These are phyloP conservation scores for Tinea semifulvella DNA, from an alignment of 2,888 invertebrate species.

Conservation along the genomic window DNA sequence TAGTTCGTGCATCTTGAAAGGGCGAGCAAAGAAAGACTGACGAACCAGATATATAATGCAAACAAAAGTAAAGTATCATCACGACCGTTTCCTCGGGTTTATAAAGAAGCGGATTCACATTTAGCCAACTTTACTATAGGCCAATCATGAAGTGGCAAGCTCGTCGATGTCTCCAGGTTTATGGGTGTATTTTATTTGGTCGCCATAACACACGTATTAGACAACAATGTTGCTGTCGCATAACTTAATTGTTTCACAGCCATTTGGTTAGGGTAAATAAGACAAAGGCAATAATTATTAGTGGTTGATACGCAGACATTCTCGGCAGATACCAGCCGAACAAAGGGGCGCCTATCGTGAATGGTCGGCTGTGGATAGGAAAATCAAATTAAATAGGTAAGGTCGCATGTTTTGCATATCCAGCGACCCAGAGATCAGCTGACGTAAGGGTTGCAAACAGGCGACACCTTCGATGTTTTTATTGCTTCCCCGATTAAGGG, in stretches of 20 bases:
- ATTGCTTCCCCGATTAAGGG: slow-evolving; percentile 8
- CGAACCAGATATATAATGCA: too few relatives aligned
- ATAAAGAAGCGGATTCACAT: too few relatives aligned
- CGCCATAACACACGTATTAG: too few relatives aligned
- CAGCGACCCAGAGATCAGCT: slow-evolving; percentile 7
- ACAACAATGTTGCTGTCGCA: slow-evolving; percentile 16
- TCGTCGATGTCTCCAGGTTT: too few relatives aligned
- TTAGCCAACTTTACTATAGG: too few relatives aligned
- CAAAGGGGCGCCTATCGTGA: slow-evolving; percentile 36
- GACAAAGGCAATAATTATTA: slow-evolving; percentile 40
- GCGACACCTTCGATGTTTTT: slow-evolving; percentile 11
- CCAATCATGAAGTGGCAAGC: too few relatives aligned
- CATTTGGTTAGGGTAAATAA: slow-evolving; percentile 27
- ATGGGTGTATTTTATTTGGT: too few relatives aligned
- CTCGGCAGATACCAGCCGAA: slow-evolving; percentile 29
- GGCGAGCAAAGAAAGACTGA: too few relatives aligned
- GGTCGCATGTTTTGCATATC: slow-evolving; percentile 18
- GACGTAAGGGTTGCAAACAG: slow-evolving; percentile 12
- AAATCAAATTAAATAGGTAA: slow-evolving; percentile 36
- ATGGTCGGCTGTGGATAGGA: slow-evolving; percentile 21
- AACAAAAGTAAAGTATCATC: too few relatives aligned
- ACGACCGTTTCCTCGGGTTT: too few relatives aligned
- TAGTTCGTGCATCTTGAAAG: too few relatives aligned
- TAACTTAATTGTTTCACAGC: slow-evolving; percentile 19
- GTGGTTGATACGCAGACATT: slow-evolving; percentile 15